Evolutionary conservation across 2,113 vertebrate genomes (phyloP).

Genomic region (Podiceps cristatus): DNA sequence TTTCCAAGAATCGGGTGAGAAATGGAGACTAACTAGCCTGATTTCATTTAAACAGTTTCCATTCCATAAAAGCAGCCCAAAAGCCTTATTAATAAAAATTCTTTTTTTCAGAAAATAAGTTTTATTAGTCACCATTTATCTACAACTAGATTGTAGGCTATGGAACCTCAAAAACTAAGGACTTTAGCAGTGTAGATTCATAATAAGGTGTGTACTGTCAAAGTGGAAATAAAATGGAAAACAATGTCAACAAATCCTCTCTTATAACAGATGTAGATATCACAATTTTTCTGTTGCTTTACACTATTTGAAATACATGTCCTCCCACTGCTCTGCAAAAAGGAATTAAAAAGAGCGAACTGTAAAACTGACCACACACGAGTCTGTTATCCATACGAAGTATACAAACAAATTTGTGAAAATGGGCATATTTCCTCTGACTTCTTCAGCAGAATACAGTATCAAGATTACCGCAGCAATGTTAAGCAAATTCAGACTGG

Average conservation of each 20-base stretch:
- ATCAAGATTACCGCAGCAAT: accelerated
- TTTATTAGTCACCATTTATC: background rate
- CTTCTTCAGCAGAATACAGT: background rate
- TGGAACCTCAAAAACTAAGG: background rate
- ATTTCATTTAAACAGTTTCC: background rate
- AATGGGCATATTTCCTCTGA: accelerated
- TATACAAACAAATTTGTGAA: background rate
- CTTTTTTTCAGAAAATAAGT: background rate
- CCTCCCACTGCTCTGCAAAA: background rate
- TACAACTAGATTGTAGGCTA: background rate
- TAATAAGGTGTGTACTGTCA: background rate
- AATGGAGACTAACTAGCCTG: background rate
- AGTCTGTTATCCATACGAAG: background rate
- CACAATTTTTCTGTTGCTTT: background rate
- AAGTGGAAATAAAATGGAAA: background rate
- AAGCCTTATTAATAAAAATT: background rate
- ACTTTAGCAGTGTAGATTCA: background rate
- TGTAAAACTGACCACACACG: background rate
- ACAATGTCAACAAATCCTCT: background rate
- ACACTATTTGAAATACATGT: accelerated
- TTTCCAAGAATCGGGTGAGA: background rate
- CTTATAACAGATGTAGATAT: background rate
- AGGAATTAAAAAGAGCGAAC: background rate
- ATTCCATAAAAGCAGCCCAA: background rate
- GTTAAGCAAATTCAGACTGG: background rate